Evolutionary conservation across 2,113 vertebrate genomes (phyloP).

Genomic region (Crotalus viridis): DNA sequence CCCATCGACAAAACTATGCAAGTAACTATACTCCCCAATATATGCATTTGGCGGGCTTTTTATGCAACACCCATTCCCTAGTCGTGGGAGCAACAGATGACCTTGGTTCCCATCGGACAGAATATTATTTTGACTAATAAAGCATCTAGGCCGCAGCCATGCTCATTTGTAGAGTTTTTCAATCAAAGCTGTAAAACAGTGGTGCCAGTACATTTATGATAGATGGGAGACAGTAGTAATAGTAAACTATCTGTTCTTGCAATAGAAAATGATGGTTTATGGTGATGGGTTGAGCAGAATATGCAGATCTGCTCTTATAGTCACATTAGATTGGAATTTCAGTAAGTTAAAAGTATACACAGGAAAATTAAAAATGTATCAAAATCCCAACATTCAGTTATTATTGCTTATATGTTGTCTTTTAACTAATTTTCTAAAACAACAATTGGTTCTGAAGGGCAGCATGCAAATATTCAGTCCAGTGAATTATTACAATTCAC

Average conservation of each 20-base stretch:
- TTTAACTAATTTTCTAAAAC: neutral
- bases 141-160: too few relatives aligned
- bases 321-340: conserved; percentile 35
- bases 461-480: neutral
- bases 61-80: too few relatives aligned
- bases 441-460: neutral
- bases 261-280: neutral
- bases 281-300: neutral
- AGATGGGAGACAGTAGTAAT: neutral
- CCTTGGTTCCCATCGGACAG: too few relatives aligned
- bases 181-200: neutral
- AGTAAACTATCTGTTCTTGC: neutral
- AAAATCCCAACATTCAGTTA: neutral
- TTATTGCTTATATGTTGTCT: neutral
- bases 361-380: conserved; percentile 42
- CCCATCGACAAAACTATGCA: too few relatives aligned
- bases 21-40: too few relatives aligned
- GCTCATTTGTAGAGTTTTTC: neutral
- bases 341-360: conserved; percentile 11
- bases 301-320: conserved; percentile 12
- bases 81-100: too few relatives aligned
- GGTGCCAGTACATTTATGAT: neutral
- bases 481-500: neutral
- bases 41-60: too few relatives aligned
- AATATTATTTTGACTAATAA: too few relatives aligned